Evolutionary conservation across 2,888 invertebrate genomes (phyloP).

Genomic region (Cancer borealis): DNA sequence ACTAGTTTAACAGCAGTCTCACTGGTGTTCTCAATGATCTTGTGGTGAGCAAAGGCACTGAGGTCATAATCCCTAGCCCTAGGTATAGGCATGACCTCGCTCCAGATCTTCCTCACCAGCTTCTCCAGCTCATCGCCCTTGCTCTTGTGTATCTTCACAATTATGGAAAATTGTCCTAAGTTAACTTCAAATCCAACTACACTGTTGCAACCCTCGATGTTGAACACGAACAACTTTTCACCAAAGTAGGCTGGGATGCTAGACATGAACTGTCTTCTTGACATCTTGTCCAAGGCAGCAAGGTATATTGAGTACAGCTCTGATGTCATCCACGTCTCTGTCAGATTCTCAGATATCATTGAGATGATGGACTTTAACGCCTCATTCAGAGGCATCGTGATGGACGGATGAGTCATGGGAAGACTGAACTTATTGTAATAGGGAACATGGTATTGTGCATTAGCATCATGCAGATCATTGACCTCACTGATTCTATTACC

Average conservation of each 20-base stretch:
- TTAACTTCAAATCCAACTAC: slow-evolving; percentile 37
- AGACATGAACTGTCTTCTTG: slow-evolving; percentile 42
- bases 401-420: not conserved
- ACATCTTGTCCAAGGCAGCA: not conserved
- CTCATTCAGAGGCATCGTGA: not conserved
- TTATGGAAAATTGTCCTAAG: not conserved
- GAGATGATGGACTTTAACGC: slow-evolving; percentile 7
- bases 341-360: slow-evolving; percentile 15
- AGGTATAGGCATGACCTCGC: not conserved
- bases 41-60: not conserved
- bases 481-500: slow-evolving; percentile 26
- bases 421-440: slow-evolving; percentile 4
- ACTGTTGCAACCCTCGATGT: not conserved
- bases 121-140: not conserved
- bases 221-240: not conserved
- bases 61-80: slow-evolving; percentile 12
- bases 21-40: slow-evolving; percentile 1
- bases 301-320: slow-evolving; percentile 47
- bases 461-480: slow-evolving; percentile 51
- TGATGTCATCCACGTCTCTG: slow-evolving; percentile 42
- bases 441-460: slow-evolving; percentile 44
- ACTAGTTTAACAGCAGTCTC: not conserved
- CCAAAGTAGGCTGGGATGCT: not conserved
- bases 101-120: not conserved
- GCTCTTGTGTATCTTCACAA: slow-evolving; percentile 4